Evolutionary conservation across 1,140 invertebrate genomes (phyloP).

Genomic region (Leptinotarsa texana): DNA sequence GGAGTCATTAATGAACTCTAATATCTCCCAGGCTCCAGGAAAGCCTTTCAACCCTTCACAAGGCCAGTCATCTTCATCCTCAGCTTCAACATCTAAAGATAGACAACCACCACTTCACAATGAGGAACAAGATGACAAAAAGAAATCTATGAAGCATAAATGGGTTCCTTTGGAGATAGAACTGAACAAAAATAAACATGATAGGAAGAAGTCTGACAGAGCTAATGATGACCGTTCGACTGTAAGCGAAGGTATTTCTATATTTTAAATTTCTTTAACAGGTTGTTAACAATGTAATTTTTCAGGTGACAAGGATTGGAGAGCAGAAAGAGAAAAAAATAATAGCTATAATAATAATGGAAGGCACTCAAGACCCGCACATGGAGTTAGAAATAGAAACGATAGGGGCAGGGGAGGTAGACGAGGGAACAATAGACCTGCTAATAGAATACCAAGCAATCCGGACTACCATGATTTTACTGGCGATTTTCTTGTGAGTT

Average conservation of each 20-base stretch:
- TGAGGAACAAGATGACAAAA: conserved; percentile 45
- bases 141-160: conserved; percentile 67
- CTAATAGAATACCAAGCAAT: conserved; percentile 49
- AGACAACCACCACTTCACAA: conserved; percentile 23
- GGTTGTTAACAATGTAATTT: not conserved
- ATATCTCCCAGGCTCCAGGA: not conserved
- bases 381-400: conserved; percentile 43
- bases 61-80: conserved; percentile 4
- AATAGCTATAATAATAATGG: conserved; percentile 26
- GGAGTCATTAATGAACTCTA: not conserved
- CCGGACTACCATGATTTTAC: conserved; percentile 56
- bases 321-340: conserved; percentile 40
- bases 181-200: conserved; percentile 57
- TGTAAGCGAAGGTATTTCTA: conserved; percentile 50
- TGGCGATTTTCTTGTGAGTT: conserved; percentile 53
- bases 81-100: conserved; percentile 32
- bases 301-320: conserved; percentile 39
- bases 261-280: not conserved
- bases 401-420: conserved; percentile 48
- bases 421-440: conserved; percentile 44
- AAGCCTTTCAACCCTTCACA: not conserved
- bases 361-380: conserved; percentile 43
- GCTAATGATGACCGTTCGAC: conserved; percentile 48
- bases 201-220: conserved; percentile 36
- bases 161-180: conserved; percentile 79